Conservation (phyloP, 2,888 invertebrate species). For the Mallateleia sp. region DNA sequence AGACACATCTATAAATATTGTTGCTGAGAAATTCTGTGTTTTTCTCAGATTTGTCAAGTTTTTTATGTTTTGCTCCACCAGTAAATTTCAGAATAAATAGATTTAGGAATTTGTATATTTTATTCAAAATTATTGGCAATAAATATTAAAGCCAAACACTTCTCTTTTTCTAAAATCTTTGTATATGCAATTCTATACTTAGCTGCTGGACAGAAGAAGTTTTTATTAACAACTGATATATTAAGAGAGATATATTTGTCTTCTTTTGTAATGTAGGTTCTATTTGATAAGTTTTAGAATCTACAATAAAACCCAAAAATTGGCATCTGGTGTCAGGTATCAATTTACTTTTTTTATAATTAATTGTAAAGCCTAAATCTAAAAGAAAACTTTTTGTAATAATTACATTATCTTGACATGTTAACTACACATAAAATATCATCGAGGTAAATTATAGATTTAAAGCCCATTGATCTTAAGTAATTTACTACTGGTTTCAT, state of each 20-base stretch:
- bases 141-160: not conserved
- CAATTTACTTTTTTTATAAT: not conserved
- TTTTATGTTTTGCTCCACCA: not conserved
- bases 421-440: constrained; percentile 22
- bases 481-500: constrained; percentile 12
- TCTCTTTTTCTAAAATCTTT: not conserved
- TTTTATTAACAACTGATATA: not conserved
- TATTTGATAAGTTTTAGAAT: not conserved
- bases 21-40: not conserved
- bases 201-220: not conserved
- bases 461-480: not conserved
- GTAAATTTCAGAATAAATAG: not conserved
- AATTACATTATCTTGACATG: not conserved
- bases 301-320: constrained; percentile 28
- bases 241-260: not conserved
- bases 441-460: constrained; percentile 31
- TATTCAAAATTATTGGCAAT: not conserved
- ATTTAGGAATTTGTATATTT: not conserved
- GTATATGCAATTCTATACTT: not conserved
- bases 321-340: constrained; percentile 2
- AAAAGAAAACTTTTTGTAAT: not conserved
- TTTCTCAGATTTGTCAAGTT: no score
- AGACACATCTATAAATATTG: constrained; percentile 62
- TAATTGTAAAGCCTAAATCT: constrained; percentile 49
- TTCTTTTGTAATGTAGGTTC: not conserved